phyloP scores from a whole-genome alignment of 1,140 invertebrate genomes.

The Sinella curviseta region DNA sequence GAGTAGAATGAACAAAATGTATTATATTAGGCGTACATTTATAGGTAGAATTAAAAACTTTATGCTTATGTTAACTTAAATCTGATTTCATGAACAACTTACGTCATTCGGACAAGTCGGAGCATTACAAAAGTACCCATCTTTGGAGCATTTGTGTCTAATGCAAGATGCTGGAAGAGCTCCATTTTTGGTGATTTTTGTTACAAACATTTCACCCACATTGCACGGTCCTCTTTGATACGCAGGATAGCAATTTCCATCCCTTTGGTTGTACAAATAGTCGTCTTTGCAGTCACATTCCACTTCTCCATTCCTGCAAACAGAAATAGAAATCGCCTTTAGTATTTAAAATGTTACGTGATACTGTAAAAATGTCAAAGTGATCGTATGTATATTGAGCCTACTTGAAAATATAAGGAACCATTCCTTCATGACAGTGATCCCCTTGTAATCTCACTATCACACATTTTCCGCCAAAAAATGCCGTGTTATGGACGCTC shows the following conservation, averaged over 20 bases:
- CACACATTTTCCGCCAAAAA: slow-evolving; percentile 19
- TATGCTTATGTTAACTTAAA: neutral
- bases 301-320: slow-evolving; percentile 30
- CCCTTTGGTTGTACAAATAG: slow-evolving; percentile 25
- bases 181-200: neutral
- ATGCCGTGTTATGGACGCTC: neutral
- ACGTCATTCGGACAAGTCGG: slow-evolving; percentile 24
- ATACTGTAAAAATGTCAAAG: neutral
- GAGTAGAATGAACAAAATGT: neutral
- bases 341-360: no score
- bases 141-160: neutral
- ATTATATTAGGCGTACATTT: no score
- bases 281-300: slow-evolving; percentile 39
- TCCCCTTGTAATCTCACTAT: neutral
- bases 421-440: slow-evolving; percentile 33
- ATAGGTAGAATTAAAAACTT: no score
- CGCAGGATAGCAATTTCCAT: slow-evolving; percentile 38
- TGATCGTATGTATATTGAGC: neutral
- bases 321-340: no score
- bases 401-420: slow-evolving; percentile 31
- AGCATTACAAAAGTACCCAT: slow-evolving; percentile 31
- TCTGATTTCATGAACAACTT: neutral
- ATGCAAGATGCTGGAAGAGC: neutral
- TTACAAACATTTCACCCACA: slow-evolving; percentile 3
- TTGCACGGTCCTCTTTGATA: slow-evolving; percentile 38